Evolutionary conservation across 2,797 vertebrate species (phyloP), one percentile per base, ranked within the genome.

Genomic region (Chelmon rostratus): DNA sequence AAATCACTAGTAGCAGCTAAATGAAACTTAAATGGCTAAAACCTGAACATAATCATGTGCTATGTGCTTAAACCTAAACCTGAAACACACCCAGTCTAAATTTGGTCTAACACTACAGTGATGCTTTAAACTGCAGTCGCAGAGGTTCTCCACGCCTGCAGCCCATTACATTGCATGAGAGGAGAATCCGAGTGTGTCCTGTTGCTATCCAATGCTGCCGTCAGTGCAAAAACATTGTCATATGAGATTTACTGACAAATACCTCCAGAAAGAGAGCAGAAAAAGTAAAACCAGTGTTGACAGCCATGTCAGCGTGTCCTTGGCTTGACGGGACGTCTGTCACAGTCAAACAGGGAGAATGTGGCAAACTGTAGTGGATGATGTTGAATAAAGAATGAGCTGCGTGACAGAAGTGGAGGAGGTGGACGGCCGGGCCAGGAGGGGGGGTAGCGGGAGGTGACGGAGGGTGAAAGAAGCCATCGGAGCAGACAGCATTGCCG

Each of bases 331-430:
- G 52, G 68, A 58, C 2, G 66, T 75, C 83, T 86, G 74, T 89
- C 78, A 88, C 68, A 56, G 42, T 68, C 50, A 47, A 67, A 74
- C 59, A 79, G 68, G 47, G 63, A 68, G 28, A 84, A 56, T 25
- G 58, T 74, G 68, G 59, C 16, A 67, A 78, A 73, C 49, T 38
- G 33, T 9, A 52, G 59, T 65, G 68, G 61, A 54, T 69, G 35
- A 74, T 52, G 73, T 40, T 81, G 79, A 86, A 91, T 91, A 87
- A 79, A 77, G 70, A 79, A 90, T 76, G 67, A 83, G 81, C 42
- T 76, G 61, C 54, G 12, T 69, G 73, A 70, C 70, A 68, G 59
- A 33, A 28, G 59, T 33, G 44, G 52, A 65, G n/a, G 64, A 85
- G 76, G 68, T 67, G 84, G 76, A 73, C 28, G 56, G 47, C 42